Conservation (phyloP, 2,113 vertebrate genomes). For the Pygoscelis antarcticus region DNA sequence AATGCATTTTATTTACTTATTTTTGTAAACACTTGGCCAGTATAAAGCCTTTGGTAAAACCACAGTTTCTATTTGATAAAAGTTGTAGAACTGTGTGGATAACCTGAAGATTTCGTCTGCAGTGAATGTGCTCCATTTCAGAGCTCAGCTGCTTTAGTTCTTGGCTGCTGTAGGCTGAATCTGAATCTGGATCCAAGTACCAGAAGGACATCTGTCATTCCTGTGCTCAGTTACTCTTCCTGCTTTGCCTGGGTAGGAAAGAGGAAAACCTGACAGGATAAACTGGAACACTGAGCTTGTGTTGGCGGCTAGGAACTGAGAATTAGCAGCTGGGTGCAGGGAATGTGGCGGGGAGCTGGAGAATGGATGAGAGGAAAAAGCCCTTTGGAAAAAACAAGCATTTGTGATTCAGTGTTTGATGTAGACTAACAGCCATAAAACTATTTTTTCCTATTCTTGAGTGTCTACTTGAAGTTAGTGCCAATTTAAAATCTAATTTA, state of each 20-base stretch:
- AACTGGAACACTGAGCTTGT: background rate
- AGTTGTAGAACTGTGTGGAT: background rate
- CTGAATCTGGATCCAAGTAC: conserved; percentile 11
- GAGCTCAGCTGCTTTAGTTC: conserved; percentile 11
- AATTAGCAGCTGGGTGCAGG: background rate
- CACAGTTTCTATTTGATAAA: background rate
- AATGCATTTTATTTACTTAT: background rate
- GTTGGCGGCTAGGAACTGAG: background rate
- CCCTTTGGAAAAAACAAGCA: background rate
- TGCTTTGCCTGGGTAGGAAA: background rate
- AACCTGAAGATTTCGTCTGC: background rate
- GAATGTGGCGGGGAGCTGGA: background rate
- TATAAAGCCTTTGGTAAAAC: background rate
- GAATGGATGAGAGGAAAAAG: background rate
- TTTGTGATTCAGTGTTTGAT: conserved; percentile 7
- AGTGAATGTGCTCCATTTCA: background rate
- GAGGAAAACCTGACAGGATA: conserved; percentile 27
- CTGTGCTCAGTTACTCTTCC: background rate
- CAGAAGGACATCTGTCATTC: background rate
- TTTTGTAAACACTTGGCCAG: background rate
- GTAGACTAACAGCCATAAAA: background rate
- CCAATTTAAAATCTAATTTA: background rate
- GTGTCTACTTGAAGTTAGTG: background rate
- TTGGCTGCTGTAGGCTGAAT: background rate
- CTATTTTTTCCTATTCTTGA: background rate